A percentile compares a stretch with the other conserved stretches of the same genome.
These are phyloP conservation scores for Plebejus argus DNA, from an alignment of 2,888 invertebrate genomes.

Conservation along the genomic window DNA sequence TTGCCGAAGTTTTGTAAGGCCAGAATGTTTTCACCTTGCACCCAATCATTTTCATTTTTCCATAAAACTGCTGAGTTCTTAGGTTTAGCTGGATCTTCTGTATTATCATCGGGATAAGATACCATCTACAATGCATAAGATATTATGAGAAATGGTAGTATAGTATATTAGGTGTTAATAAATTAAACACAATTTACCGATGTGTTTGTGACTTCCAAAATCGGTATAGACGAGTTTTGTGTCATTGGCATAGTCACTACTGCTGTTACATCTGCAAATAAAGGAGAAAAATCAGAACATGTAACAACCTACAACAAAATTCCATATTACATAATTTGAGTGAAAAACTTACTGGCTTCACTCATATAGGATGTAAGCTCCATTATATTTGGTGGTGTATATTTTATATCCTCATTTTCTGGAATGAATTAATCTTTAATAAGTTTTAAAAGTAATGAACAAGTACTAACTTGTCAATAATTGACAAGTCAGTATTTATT, in stretches of 20 bases:
- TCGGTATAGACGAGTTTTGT: slow-evolving; percentile 72
- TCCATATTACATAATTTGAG: neutral
- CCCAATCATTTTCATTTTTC: slow-evolving; percentile 70
- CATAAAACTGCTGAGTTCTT: slow-evolving; percentile 72
- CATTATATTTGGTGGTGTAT: slow-evolving; percentile 71
- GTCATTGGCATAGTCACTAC: slow-evolving; percentile 75
- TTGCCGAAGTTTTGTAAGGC: slow-evolving; percentile 66
- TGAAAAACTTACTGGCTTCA: slow-evolving; percentile 69
- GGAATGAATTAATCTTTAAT: slow-evolving; percentile 37
- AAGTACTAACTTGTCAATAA: neutral
- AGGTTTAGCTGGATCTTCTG: slow-evolving; percentile 73
- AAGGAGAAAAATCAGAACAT: neutral
- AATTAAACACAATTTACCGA: slow-evolving; percentile 58
- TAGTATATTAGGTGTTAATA: slow-evolving; percentile 25
- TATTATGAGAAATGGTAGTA: slow-evolving; percentile 9
- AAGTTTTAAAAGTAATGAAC: neutral
- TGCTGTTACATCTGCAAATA: slow-evolving; percentile 71
- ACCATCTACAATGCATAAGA: slow-evolving; percentile 57
- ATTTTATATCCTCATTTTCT: slow-evolving; percentile 72
- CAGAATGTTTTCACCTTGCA: slow-evolving; percentile 65
- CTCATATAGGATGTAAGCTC: slow-evolving; percentile 74
- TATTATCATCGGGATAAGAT: slow-evolving; percentile 71
- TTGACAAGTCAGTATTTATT: too few relatives aligned
- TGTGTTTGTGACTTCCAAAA: slow-evolving; percentile 76
- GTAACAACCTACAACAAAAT: neutral